Percentiles rank a stretch among this genome's conserved stretches.
Conservation (phyloP, 2,113 vertebrate genomes). For the Pan troglodytes region NHGRI_mPanTro3-v2.1_pri NC_072421.2:149663501-149664000, state of each 20-base stretch:
- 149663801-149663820: neutral
- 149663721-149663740: neutral
- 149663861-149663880: neutral
- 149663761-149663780: neutral
- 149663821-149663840: neutral
- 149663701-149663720: neutral
- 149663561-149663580: neutral
- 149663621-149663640: neutral
- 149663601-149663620: neutral
- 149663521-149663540: neutral
- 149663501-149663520: neutral
- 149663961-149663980: neutral
- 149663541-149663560: neutral
- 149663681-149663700: neutral
- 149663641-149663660: neutral
- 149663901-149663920: slow-evolving; percentile 1
- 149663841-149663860: neutral
- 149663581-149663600: neutral
- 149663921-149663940: neutral
- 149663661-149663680: neutral
- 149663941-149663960: neutral
- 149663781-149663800: neutral
- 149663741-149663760: neutral
- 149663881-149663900: neutral
- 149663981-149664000: neutral